A percentile compares a stretch with the other conserved stretches of the same genome.
Conservation (phyloP, 2,113 vertebrate genomes). For the Heterotis niloticus region DNA sequence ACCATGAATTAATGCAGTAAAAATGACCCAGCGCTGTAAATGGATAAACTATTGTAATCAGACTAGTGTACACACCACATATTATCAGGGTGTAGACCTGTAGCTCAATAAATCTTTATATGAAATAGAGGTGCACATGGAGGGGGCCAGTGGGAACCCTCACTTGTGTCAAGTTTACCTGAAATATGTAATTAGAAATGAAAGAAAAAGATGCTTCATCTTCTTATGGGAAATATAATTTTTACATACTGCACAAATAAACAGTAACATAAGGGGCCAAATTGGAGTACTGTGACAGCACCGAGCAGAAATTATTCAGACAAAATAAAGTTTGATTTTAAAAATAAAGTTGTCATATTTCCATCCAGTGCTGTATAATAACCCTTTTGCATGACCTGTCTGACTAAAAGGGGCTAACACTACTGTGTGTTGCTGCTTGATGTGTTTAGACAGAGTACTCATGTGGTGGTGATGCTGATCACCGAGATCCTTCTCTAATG, state of each 20-base stretch:
- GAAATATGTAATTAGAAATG: too few species aligned
- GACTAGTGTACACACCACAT: too few species aligned
- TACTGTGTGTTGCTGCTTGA: slow-evolving; percentile 1
- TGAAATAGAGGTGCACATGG: neutral
- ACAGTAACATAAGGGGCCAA: neutral
- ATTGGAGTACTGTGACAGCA: neutral
- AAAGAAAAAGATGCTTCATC: too few species aligned
- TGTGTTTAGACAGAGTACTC: neutral
- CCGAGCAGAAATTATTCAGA: too few species aligned
- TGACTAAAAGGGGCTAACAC: neutral
- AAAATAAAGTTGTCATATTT: neutral
- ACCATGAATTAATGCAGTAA: too few species aligned
- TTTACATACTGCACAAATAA: neutral
- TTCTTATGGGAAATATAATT: too few species aligned
- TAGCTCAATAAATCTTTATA: too few species aligned
- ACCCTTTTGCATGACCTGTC: neutral
- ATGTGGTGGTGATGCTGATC: slow-evolving; percentile 25
- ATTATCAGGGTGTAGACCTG: too few species aligned
- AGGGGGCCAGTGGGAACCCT: neutral
- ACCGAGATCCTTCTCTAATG: slow-evolving; percentile 71
- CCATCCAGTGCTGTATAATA: neutral
- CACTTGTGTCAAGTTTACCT: neutral
- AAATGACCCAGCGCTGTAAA: too few species aligned
- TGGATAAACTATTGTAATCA: too few species aligned
- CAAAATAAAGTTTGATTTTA: too few species aligned